Conservation (phyloP, 1,140 invertebrate species). For the Drosophila simulans region DNA sequence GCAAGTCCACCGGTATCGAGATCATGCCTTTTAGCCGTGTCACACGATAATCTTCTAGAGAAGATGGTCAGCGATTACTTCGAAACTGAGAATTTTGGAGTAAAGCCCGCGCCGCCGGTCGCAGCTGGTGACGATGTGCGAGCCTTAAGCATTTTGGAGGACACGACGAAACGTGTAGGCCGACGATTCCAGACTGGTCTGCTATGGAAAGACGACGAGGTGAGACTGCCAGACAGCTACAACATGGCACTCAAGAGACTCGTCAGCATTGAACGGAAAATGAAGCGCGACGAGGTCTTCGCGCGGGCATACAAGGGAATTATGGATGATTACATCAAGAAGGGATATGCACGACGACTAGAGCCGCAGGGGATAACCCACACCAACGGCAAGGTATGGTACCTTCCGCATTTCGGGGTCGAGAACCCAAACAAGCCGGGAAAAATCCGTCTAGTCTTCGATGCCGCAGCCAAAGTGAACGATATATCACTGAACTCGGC, state of each 20-base stretch:
- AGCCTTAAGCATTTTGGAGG: too few species aligned
- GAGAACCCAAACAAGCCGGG: not conserved
- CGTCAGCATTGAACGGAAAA: not conserved
- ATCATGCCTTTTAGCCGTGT: too few species aligned
- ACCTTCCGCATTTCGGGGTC: slow-evolving; percentile 3
- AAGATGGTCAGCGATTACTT: too few species aligned
- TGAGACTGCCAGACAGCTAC: not conserved
- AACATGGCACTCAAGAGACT: slow-evolving; percentile 1
- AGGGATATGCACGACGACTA: not conserved
- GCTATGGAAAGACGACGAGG: not conserved
- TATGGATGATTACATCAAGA: too few species aligned
- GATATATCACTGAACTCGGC: too few species aligned
- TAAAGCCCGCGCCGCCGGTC: too few species aligned
- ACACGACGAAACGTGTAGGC: not conserved
- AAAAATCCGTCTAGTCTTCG: too few species aligned
- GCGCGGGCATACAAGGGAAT: not conserved
- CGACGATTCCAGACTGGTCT: not conserved
- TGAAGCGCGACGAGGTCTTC: not conserved
- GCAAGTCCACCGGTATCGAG: too few species aligned
- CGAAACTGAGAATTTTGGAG: too few species aligned
- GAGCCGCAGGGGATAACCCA: not conserved
- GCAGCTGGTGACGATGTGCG: too few species aligned
- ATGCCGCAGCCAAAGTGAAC: too few species aligned
- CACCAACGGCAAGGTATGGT: not conserved
- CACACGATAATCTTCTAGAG: too few species aligned